Conservation (phyloP, 2,888 invertebrate genomes). For the Ochropleura plecta region DNA sequence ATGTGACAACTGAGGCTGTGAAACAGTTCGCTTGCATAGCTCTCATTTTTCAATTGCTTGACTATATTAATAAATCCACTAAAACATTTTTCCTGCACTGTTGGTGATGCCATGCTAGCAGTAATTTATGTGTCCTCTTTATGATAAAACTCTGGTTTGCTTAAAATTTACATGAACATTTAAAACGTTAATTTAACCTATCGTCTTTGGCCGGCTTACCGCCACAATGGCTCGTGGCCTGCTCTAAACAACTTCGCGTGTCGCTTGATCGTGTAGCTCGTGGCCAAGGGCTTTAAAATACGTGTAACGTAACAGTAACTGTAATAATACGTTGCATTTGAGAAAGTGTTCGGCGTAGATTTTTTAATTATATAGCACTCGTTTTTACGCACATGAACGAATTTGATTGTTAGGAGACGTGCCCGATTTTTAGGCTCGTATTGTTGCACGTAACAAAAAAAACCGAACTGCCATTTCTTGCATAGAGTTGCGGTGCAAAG, state of each 20-base stretch:
- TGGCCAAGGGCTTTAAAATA: conserved; percentile 10
- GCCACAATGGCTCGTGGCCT: not conserved
- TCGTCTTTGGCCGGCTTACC: not conserved
- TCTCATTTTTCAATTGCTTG: not conserved
- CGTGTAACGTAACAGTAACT: conserved; percentile 51
- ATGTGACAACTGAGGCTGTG: not conserved
- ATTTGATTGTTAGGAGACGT: conserved; percentile 25
- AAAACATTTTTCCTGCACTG: not conserved
- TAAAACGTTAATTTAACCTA: not conserved
- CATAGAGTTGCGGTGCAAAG: not conserved
- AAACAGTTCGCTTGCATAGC: not conserved
- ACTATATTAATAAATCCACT: not conserved
- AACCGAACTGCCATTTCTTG: not conserved
- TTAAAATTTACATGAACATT: not conserved
- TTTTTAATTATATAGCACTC: conserved; percentile 59
- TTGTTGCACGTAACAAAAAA: not conserved
- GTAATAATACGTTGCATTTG: conserved; percentile 52
- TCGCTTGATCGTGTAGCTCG: not conserved
- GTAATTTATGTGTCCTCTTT: not conserved
- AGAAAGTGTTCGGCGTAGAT: conserved; percentile 52
- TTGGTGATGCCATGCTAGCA: not conserved
- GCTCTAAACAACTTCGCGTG: not conserved
- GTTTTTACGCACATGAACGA: conserved; percentile 36
- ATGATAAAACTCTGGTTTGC: not conserved
- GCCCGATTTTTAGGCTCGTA: not conserved